These are phyloP conservation scores for Mus spicilegus DNA, from an alignment of 2,113 vertebrate species.

Conservation along the genomic window DNA sequence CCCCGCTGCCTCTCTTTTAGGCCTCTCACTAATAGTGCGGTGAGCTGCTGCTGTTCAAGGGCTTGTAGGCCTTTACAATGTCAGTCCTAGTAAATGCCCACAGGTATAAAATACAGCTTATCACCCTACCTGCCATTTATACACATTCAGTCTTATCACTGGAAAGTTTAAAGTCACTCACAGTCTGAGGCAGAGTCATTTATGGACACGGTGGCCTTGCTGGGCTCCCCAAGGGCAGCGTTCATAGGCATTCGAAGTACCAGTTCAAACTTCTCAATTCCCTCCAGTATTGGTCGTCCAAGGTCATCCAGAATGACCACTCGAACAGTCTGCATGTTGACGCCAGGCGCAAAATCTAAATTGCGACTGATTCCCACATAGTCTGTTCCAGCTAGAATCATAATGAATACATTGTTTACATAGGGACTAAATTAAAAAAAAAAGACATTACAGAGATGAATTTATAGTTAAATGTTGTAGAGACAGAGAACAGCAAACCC, in stretches of 20 bases:
- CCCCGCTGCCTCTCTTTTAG: background rate
- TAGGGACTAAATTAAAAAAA: background rate
- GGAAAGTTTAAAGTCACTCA: conserved; percentile 84
- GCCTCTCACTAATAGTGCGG: background rate
- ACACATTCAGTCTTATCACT: background rate
- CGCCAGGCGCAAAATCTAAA: conserved; percentile 94
- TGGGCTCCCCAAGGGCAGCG: conserved; percentile 93
- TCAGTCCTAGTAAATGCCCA: background rate
- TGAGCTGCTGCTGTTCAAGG: background rate
- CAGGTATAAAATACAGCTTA: background rate
- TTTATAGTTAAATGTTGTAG: background rate
- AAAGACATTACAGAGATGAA: background rate
- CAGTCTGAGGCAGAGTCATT: conserved; percentile 95
- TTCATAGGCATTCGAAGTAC: conserved; percentile 94
- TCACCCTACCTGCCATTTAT: background rate
- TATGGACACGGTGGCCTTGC: conserved; percentile 91
- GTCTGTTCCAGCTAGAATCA: conserved; percentile 92
- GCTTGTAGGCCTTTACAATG: background rate
- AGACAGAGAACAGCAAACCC: background rate
- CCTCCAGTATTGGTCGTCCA: conserved; percentile 94
- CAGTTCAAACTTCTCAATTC: conserved; percentile 94
- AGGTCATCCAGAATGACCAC: conserved; percentile 95
- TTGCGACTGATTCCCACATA: conserved; percentile 96
- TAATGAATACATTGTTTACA: background rate
- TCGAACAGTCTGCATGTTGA: conserved; percentile 92